Base-by-base conservation (phyloP, 2,797 vertebrate species). In the Acanthopagrus latus region DNA sequence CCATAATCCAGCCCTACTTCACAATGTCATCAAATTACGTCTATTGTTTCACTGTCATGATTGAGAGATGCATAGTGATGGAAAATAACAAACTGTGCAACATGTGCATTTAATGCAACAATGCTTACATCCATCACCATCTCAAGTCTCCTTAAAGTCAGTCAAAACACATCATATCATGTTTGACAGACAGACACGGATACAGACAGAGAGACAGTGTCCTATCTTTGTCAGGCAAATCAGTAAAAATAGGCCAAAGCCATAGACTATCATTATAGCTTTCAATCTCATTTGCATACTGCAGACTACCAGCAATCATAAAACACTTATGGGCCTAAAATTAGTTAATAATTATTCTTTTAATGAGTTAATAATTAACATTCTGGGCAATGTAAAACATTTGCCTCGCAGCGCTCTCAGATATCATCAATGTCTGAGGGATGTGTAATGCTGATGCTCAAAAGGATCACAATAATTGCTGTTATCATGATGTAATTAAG, bases 101-200 rank as follows among this genome's bases (percentile, higher is more conserved):
- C 33, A 33, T 33, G 33, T 33, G 33, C 25, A 27, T 68, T 67
- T 21, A 72, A 52, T 58, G 69, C 48, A 58, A 54, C 17, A 29
- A 17, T 12, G 38, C 70, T 69, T 47, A 21, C 72, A 63, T 71
- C 44, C 50, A 51, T 57, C 17, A 57, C 57, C n/a, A 63, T 72
- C 12, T 50, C 43, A 57, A 25, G 41, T 57, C 38, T 58, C 27
- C 54, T 64, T 67, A 64, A 29, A 63, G 16, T 21, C 33, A 62
- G 29, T 63, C 74, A 67, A 71, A 64, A 50, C 43, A 48, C 44
- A 62, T 59, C 21, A 41, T 29, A 7, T 50, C 29, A 67, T 33
- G 51, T 57, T 21, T 55, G 66, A 63, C 48, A 60, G 41, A 50
- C 33, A 56, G 51, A 43, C 23, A 33, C 4, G 5, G 43, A 44